A percentile compares a stretch with the other conserved stretches of the same genome.
Evolutionary conservation across 2,797 vertebrate species (phyloP).

Genomic region (Aldrovandia affinis): DNA sequence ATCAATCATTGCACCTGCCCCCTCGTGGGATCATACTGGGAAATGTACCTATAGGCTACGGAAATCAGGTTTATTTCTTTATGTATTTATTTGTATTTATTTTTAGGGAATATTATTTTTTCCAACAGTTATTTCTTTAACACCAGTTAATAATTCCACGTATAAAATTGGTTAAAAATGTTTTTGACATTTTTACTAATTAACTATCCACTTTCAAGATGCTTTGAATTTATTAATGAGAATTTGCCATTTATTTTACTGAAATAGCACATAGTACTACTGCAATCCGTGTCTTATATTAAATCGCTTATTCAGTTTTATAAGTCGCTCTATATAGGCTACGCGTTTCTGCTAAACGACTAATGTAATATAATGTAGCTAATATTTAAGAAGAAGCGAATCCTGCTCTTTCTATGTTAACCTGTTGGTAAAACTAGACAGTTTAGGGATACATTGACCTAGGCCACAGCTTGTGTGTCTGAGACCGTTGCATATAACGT

Average conservation of each 20-base stretch:
- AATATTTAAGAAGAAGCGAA: neutral
- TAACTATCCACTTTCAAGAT: no score
- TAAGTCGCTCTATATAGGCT: neutral
- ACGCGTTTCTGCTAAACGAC: neutral
- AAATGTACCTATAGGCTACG: no score
- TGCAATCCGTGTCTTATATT: neutral
- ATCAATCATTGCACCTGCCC: neutral
- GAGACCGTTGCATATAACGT: neutral
- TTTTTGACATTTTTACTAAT: no score
- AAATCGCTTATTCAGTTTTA: neutral
- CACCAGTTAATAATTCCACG: no score
- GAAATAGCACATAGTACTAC: no score
- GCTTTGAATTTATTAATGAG: no score
- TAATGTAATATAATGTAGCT: neutral
- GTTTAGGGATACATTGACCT: neutral
- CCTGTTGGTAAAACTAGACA: neutral
- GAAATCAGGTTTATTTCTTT: no score
- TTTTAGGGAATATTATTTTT: no score
- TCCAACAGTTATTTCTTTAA: no score
- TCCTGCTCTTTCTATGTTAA: neutral
- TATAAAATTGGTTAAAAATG: no score
- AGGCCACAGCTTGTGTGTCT: neutral
- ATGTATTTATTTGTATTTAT: no score
- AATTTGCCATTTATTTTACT: no score
- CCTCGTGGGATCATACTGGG: neutral